Evolutionary conservation across 2,888 invertebrate genomes (phyloP).

Genomic region (Seladonia tumulorum): DNA sequence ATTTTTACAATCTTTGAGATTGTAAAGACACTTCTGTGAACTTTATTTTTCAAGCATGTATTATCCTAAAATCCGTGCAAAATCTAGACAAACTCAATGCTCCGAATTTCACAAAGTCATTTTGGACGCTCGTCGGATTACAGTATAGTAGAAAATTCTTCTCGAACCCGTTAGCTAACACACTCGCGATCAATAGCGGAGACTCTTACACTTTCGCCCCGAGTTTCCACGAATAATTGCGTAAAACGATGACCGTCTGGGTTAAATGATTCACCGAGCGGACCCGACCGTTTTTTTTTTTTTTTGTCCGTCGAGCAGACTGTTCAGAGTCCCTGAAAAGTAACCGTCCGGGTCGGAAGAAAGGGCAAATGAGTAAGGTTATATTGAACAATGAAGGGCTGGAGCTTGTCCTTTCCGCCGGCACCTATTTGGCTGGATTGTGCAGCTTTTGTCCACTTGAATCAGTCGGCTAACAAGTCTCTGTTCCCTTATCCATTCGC

Average conservation of each 20-base stretch:
- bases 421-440: slow-evolving; percentile 55
- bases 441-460: slow-evolving; percentile 67
- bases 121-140: background rate
- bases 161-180: background rate
- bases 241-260: background rate
- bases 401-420: slow-evolving; percentile 47
- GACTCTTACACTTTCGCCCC: slow-evolving; percentile 1
- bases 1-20: too few species aligned
- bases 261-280: slow-evolving; percentile 27
- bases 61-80: background rate
- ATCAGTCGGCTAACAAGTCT: slow-evolving; percentile 69
- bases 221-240: slow-evolving; percentile 17
- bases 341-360: slow-evolving; percentile 24
- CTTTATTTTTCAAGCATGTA: too few species aligned
- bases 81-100: background rate
- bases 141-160: background rate
- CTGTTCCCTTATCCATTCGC: slow-evolving; percentile 63
- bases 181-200: background rate
- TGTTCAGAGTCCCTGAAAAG: slow-evolving; percentile 21
- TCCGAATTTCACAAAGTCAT: background rate
- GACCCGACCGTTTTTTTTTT: slow-evolving; percentile 15
- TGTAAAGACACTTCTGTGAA: too few species aligned
- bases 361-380: slow-evolving; percentile 50
- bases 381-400: slow-evolving; percentile 58
- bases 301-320: background rate